These are phyloP conservation scores for Eretmocerus hayati DNA, from an alignment of 2,888 invertebrate species.

Conservation along the genomic window DNA sequence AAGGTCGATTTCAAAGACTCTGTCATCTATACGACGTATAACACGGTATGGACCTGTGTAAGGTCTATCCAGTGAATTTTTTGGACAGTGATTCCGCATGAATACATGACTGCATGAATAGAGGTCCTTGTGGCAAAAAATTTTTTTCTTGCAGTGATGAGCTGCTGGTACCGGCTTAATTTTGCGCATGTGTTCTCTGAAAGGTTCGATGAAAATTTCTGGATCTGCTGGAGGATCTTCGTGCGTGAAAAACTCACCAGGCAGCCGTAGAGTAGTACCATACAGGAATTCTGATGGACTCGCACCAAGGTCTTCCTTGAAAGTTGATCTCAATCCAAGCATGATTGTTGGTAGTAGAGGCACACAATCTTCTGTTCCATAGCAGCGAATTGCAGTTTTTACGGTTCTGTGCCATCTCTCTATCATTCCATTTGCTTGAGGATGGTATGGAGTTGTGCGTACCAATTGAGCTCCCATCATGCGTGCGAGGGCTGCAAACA, in stretches of 20 bases:
- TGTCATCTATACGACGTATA: background rate
- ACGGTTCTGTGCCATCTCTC: conserved; percentile 1
- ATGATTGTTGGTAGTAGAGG: background rate
- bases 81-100: background rate
- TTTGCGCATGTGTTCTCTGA: background rate
- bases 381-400: background rate
- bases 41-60: conserved; percentile 2
- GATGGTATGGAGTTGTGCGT: conserved; percentile 21
- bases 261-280: background rate
- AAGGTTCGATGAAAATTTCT: background rate
- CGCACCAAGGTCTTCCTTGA: background rate
- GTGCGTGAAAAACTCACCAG: conserved; percentile 3
- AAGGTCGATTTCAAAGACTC: background rate
- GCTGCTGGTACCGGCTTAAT: conserved; percentile 28
- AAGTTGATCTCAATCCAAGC: background rate
- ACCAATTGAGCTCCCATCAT: conserved; percentile 13
- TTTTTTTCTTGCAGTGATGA: no score
- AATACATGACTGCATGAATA: conserved; percentile 1
- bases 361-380: no score
- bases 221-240: background rate
- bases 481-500: conserved; percentile 20
- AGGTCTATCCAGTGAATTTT: conserved; percentile 2
- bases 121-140: background rate
- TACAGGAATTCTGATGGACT: background rate
- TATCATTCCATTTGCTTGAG: conserved; percentile 15